Conservation (phyloP, 2,888 invertebrate genomes). For the Oxycera nigricornis region DNA sequence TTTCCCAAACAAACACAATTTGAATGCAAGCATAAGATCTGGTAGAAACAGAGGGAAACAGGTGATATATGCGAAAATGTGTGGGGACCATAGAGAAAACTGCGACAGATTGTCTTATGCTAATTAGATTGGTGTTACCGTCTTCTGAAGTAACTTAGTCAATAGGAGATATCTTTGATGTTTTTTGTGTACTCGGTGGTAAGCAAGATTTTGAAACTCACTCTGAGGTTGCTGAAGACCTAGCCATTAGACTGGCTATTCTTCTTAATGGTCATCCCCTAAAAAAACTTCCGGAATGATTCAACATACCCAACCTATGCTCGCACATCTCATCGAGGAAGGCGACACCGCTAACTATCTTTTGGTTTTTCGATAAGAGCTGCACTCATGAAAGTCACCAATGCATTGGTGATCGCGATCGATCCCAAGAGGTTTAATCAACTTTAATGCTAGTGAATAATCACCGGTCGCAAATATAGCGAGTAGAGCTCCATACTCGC, state of each 20-base stretch:
- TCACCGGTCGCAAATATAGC: background rate
- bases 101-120: background rate
- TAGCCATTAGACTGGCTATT: background rate
- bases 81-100: slow-evolving; percentile 8
- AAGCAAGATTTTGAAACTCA: background rate
- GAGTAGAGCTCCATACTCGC: background rate
- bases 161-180: background rate
- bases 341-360: background rate
- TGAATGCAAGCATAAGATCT: background rate
- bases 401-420: background rate
- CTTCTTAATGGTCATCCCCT: too few species aligned
- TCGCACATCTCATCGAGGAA: background rate
- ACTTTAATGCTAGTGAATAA: slow-evolving; percentile 9
- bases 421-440: slow-evolving; percentile 20
- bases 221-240: background rate
- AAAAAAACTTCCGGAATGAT: background rate
- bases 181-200: too few species aligned
- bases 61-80: slow-evolving; percentile 17
- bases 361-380: background rate
- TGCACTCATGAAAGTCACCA: slow-evolving; percentile 10
- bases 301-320: background rate
- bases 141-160: background rate
- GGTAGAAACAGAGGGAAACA: background rate
- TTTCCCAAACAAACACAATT: background rate
- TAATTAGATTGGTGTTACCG: background rate